These are phyloP conservation scores for Caerostris extrusa DNA, from an alignment of 1,140 invertebrate species.

Conservation along the genomic window DNA sequence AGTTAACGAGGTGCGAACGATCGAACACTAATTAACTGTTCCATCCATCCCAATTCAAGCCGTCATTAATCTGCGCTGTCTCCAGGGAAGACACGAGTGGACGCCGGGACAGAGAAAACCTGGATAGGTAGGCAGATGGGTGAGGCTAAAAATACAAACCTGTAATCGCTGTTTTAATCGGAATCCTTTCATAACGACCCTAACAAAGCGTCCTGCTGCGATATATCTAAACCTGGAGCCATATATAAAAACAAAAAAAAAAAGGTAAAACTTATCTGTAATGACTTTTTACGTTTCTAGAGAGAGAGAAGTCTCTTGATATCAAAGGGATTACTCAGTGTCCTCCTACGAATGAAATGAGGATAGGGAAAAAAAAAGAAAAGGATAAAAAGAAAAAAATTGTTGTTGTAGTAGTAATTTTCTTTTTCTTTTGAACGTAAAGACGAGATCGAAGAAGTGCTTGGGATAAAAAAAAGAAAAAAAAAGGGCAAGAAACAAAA, in stretches of 20 bases:
- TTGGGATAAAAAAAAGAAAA: background rate
- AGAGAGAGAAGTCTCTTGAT: conserved; percentile 24
- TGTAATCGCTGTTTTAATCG: conserved; percentile 69
- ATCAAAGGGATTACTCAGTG: conserved; percentile 61
- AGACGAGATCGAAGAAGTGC: conserved; percentile 19
- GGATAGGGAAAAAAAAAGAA: background rate
- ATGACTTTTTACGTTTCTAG: conserved; percentile 57
- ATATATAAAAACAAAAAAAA: background rate
- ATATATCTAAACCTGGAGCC: background rate
- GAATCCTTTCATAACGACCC: conserved; percentile 47
- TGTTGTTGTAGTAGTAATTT: conserved; percentile 28
- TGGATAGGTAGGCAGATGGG: background rate
- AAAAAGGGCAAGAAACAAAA: conserved; percentile 38
- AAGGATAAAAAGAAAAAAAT: background rate
- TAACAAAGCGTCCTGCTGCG: conserved; percentile 45
- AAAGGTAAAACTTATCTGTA: conserved; percentile 41
- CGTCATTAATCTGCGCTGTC: conserved; percentile 17
- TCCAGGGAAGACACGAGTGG: background rate
- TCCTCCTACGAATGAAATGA: conserved; percentile 31
- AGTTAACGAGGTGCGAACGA: background rate
- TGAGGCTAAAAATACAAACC: conserved; percentile 4
- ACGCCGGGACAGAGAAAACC: background rate
- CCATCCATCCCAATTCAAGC: background rate
- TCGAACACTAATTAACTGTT: conserved; percentile 29
- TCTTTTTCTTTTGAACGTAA: conserved; percentile 54